Percentiles rank a stretch among this genome's conserved stretches.
These are phyloP conservation scores for Tauraco erythrolophus DNA, from an alignment of 2,113 vertebrate genomes.

Conservation along the genomic window DNA sequence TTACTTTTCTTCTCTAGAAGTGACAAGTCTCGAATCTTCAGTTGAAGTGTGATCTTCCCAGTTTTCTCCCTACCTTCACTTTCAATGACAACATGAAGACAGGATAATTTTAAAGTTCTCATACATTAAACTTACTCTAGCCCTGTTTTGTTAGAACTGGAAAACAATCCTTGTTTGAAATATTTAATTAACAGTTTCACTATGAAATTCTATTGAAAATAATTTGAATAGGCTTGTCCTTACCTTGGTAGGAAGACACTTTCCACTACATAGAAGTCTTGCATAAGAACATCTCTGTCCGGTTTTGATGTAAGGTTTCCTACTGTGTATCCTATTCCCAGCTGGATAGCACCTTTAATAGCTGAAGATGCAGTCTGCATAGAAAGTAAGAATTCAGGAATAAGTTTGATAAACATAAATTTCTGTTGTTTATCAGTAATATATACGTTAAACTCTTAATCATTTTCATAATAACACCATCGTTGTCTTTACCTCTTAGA, in stretches of 20 bases:
- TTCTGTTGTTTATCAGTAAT: not conserved
- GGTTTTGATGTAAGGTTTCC: conserved; percentile 96
- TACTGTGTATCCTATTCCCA: conserved; percentile 95
- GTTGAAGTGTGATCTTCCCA: not conserved
- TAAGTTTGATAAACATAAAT: conserved; percentile 1
- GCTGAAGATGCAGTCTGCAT: conserved; percentile 88
- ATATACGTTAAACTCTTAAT: not conserved
- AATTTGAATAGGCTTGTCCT: not conserved
- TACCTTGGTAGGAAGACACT: conserved; percentile 96
- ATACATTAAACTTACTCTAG: not conserved
- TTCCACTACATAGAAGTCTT: conserved; percentile 97
- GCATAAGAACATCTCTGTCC: conserved; percentile 97
- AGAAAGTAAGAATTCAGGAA: conserved; percentile 41
- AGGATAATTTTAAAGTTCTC: not conserved
- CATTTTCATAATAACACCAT: rapidly evolving
- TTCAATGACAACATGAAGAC: not conserved
- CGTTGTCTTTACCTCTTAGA: not conserved
- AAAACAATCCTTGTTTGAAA: not conserved
- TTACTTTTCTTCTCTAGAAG: not conserved
- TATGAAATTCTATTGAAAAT: not conserved
- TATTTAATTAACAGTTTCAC: not conserved
- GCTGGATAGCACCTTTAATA: conserved; percentile 94
- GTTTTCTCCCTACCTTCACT: not conserved
- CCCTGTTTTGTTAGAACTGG: rapidly evolving
- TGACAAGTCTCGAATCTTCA: not conserved